Evolutionary conservation across 1,140 invertebrate species (phyloP), one percentile per base, ranked within the genome.

Genomic region (Mesaphorura yosii): DNA sequence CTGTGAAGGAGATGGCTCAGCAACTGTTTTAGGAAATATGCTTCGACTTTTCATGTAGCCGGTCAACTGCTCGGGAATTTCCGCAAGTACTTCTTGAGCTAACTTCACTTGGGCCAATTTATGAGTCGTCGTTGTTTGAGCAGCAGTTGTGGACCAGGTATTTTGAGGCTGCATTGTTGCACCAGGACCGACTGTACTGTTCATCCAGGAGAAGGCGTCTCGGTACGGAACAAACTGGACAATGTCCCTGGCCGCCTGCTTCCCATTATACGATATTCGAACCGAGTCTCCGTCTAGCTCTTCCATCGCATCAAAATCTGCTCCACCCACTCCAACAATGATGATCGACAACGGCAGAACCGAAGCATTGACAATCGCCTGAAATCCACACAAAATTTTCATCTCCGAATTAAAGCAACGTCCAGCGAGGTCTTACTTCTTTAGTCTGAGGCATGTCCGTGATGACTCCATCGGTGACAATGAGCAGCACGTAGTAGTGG

Each of bases 381-480:
- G 59, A 38, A 59, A 64, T 17, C 6, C 23, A 42, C 25, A 46
- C 25, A 46, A 22, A 20, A 26, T 27, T 27, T 15, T 25, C 7
- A 22, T 12, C 5, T 27, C 25, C 25, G 7, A 46, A 27, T 19
- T 22, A 42, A 42, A 42, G 7, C 7, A 7, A 22, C n/a, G 29
- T 27, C 15, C 10, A 22, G 7, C 20, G 19, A 27, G 14, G 6
- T 7, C 44, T 46, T 63, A 69, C 78, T 53, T 75, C 65, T 60
- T 73, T 77, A 0, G 80, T 81, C 29, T 76, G 68, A 15, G 71
- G 70, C 73, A 83, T 78, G 63, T 83, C 80, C 12, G 76, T 78
- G 27, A 83, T 78, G 23, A 79, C 74, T 25, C 80, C 80, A 69
- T 83, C 80, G 3, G 80, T 83, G 4, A 83, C 68, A 46, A 83